phyloP scores from a whole-genome alignment of 2,797 vertebrate genomes.

The Clarias laeviceps region DNA sequence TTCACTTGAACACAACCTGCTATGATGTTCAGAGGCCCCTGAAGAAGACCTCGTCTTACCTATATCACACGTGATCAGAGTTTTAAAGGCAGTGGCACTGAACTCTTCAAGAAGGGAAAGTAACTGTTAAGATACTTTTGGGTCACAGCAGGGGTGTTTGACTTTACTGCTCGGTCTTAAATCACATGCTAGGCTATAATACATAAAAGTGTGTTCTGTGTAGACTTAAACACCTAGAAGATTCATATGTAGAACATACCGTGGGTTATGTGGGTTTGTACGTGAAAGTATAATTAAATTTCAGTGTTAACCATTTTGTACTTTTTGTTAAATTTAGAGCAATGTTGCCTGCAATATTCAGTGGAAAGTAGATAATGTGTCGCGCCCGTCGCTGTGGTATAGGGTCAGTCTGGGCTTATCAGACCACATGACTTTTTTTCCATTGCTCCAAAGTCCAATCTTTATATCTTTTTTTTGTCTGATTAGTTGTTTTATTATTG shows the following conservation, averaged over 20 bases:
- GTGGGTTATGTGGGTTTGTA: background rate
- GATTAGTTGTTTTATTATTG: too few relatives aligned
- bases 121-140: conserved; percentile 28
- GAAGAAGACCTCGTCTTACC: conserved; percentile 23
- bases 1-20: conserved; percentile 34
- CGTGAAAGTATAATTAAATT: background rate
- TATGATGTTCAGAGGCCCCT: conserved; percentile 22
- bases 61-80: conserved; percentile 16
- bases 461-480: too few relatives aligned
- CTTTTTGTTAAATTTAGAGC: background rate
- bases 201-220: background rate
- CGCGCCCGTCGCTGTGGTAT: too few relatives aligned
- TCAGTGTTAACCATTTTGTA: background rate
- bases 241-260: background rate
- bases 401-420: too few relatives aligned
- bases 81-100: conserved; percentile 7
- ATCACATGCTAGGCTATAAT: background rate
- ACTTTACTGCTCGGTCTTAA: conserved; percentile 10
- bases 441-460: too few relatives aligned
- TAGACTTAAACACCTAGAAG: background rate
- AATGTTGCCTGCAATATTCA: background rate
- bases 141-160: conserved; percentile 14
- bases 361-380: background rate
- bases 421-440: too few relatives aligned
- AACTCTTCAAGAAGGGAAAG: conserved; percentile 20